Evolutionary conservation across 1,140 invertebrate genomes (phyloP).

Genomic region (Bombyx mandarina): DNA sequence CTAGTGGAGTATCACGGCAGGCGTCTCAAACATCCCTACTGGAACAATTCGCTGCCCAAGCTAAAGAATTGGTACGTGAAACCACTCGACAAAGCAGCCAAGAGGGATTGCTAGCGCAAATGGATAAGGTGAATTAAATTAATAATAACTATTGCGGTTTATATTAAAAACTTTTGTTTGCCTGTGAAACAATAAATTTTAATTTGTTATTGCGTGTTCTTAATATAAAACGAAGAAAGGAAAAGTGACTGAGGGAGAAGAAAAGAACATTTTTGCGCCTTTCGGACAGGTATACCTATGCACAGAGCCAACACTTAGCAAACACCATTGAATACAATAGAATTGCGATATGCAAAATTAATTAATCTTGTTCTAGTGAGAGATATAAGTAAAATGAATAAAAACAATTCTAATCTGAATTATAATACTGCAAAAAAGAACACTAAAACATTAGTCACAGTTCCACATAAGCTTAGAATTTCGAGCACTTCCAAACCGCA

Average conservation of each 20-base stretch:
- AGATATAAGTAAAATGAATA: no score
- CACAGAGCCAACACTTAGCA: neutral
- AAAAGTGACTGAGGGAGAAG: conserved; percentile 77
- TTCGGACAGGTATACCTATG: conserved; percentile 77
- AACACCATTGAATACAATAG: no score
- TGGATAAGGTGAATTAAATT: conserved; percentile 95
- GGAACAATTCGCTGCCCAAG: conserved; percentile 88
- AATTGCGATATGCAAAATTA: no score
- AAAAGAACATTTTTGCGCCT: conserved; percentile 79
- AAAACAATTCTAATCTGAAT: no score
- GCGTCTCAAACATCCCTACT: conserved; percentile 85
- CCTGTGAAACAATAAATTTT: conserved; percentile 17
- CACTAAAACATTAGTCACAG: no score
- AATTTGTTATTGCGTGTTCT: conserved; percentile 40
- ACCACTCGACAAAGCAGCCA: conserved; percentile 90
- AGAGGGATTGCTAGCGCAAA: conserved; percentile 89
- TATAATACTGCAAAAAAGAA: no score
- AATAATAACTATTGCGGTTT: conserved; percentile 16
- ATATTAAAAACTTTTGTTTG: no score
- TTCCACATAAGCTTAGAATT: no score
- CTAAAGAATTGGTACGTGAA: conserved; percentile 88
- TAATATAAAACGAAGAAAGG: conserved; percentile 76
- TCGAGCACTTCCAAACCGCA: no score
- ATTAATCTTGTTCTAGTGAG: no score
- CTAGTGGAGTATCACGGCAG: conserved; percentile 75